Evolutionary conservation across 2,113 vertebrate genomes (phyloP).

Genomic region (Zosterops japonicus): DNA sequence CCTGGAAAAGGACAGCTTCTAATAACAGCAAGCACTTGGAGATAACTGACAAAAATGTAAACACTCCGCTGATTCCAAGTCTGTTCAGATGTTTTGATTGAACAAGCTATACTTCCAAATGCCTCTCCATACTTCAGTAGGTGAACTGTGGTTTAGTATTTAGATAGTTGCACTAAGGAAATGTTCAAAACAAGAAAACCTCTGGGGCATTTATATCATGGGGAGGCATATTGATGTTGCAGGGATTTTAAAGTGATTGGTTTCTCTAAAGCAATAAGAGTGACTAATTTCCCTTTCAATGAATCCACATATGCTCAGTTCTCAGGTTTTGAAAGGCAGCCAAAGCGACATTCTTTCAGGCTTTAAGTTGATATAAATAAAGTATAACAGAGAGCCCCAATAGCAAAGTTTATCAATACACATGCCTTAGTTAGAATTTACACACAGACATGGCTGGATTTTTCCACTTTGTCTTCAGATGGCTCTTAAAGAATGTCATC

Average conservation of each 20-base stretch:
- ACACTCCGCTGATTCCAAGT: neutral
- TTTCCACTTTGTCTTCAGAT: constrained; percentile 10
- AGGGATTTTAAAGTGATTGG: constrained; percentile 52
- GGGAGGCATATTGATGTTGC: constrained; percentile 13
- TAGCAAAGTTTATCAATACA: constrained; percentile 56
- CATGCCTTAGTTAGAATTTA: constrained; percentile 23
- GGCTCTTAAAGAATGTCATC: neutral
- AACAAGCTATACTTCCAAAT: neutral
- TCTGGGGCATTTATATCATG: constrained; percentile 4
- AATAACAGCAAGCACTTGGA: neutral
- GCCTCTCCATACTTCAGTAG: neutral
- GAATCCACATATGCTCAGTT: constrained; percentile 60
- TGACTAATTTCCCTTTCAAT: constrained; percentile 65
- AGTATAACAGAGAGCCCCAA: constrained; percentile 48
- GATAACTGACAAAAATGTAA: constrained; percentile 6
- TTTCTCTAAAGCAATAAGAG: constrained; percentile 56
- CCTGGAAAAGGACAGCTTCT: neutral
- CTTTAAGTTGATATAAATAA: constrained; percentile 68
- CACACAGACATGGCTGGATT: neutral
- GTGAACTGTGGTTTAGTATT: neutral
- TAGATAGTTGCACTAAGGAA: constrained; percentile 1
- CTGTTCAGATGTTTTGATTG: neutral
- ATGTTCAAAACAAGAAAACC: constrained; percentile 39
- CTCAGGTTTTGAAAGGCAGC: constrained; percentile 69
- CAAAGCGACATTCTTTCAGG: constrained; percentile 59